Evolutionary conservation across 2,113 vertebrate species (phyloP), one percentile per base, ranked within the genome.

Genomic region (Saimiri boliviensis): DNA sequence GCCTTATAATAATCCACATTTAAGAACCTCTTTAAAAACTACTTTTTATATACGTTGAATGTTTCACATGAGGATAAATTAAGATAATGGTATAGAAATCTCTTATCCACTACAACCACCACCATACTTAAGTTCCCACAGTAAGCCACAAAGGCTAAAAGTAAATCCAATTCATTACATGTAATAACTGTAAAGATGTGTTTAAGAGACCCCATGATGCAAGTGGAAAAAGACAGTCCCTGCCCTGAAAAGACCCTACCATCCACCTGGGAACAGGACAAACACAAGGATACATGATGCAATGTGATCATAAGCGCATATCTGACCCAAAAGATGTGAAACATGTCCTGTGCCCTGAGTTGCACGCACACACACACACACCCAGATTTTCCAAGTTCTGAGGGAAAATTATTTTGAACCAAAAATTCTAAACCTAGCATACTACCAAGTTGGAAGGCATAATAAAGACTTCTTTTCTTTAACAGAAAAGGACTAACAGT

Each of bases 311-410:
- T 1, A 56, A 30, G 21, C 1, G 2, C 47, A 30, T 9, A 56
- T 49, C 19, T 25, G 20, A 25, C 45, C 16, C 4, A 21, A 19
- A 70, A 32, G 3, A 42, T 4, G 13, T 6, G 23, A 54, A 35
- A 23, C 20, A 7, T 0, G 6, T 10, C 23, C n/a, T 19, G 7
- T 19, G 32, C 19, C 82, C 45, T 42, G 52, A 25, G 19, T 45
- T 25, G 45, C 3, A 19, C 0, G 4, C 7, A 2, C 45, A 3
- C 45, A 23, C 1, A 35, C 11, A 54, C 74, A 17, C 52, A 3
- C 27, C 1, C 14, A 5, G 11, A 10, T 27, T 35, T 58, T 42
- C 70, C 40, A 32, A 25, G 63, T 30, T 76, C 40, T 9, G 37
- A 35, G 40, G 66, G 5, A 20, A 42, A 63, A 45, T 9, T 42